Base-by-base conservation (phyloP, 2,113 vertebrate species). In the Pithys albifrons region DNA sequence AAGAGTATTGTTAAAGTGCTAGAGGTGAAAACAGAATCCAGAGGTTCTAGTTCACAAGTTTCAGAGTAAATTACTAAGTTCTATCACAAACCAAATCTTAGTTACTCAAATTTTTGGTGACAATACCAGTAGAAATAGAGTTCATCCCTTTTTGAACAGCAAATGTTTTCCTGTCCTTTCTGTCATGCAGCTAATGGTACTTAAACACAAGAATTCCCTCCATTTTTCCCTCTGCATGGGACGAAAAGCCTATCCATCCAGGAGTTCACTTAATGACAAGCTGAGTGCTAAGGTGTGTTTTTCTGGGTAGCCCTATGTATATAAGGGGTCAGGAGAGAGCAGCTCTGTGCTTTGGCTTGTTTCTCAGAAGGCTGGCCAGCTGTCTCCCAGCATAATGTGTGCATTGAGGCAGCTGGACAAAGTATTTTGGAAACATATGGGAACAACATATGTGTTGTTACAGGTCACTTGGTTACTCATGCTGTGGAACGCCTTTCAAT, bases 381-480 rank as follows among this genome's bases (percentile, higher is more conserved):
- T 96, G 95, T 90, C 73, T 85, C 9, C 54, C 67, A 43, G 78
- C 72, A 95, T 96, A 97, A 95, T 90, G 52, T 67, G 16, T 61
- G 51, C 90, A 91, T 92, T 96, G 86, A 97, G 94, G 88, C 95
- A 97, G 95, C 95, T 87, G 96, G 88, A 61, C 66, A 46, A 88
- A 81, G 81, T 76, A 79, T 96, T 97, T 93, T 0, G 0, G 69
- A 88, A 94, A 88, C 97, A 96, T 96, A 91, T 96, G 97, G 87
- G 49, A 88, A 4, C 51, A 83, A 19, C 96, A 90, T 86, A 51
- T 78, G 84, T 88, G 62, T 64, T 94, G 95, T 96, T 92, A 69
- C 95, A 97, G 97, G 96, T 97, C 96, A 97, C 80, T 93, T 91
- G 81, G 86, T 81, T 90, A 57, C 64, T 90, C 87, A 43, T 13